A percentile compares a stretch with the other conserved stretches of the same genome.
Evolutionary conservation across 2,797 vertebrate species (phyloP).

Genomic region (Craterocephalus amniculus): DNA sequence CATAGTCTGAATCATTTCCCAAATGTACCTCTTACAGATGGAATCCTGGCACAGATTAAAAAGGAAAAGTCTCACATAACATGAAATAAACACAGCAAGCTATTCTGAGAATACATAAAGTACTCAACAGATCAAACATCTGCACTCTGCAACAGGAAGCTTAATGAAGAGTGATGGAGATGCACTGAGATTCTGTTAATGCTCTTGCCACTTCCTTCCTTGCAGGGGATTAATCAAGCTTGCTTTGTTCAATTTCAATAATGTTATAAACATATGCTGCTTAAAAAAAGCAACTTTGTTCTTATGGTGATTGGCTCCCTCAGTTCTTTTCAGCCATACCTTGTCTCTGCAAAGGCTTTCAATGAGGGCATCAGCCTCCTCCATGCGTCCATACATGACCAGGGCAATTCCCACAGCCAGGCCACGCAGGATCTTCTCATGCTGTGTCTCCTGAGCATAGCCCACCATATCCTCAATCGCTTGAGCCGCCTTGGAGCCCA

Average conservation of each 20-base stretch:
- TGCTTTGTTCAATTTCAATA: not conserved
- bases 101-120: slow-evolving; percentile 7
- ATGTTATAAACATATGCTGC: not conserved
- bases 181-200: not conserved
- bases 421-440: slow-evolving; percentile 97
- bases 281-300: not conserved
- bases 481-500: slow-evolving; percentile 98
- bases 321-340: slow-evolving; percentile 70
- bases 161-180: slow-evolving; percentile 22
- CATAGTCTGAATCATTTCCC: slow-evolving; percentile 34
- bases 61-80: slow-evolving; percentile 9
- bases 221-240: not conserved
- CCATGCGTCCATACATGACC: slow-evolving; percentile 99
- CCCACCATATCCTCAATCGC: slow-evolving; percentile 99
- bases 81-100: slow-evolving; percentile 18
- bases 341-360: slow-evolving; percentile 99
- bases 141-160: not conserved
- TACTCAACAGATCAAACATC: slow-evolving; percentile 21
- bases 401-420: slow-evolving; percentile 96
- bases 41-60: slow-evolving; percentile 34
- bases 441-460: slow-evolving; percentile 98
- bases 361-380: slow-evolving; percentile 97
- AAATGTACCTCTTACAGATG: slow-evolving; percentile 19
- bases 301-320: not conserved
- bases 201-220: not conserved